Percentiles rank a stretch among this genome's conserved stretches.
phyloP scores from a whole-genome alignment of 2,113 vertebrate genomes.

The Oryzias celebensis region DNA sequence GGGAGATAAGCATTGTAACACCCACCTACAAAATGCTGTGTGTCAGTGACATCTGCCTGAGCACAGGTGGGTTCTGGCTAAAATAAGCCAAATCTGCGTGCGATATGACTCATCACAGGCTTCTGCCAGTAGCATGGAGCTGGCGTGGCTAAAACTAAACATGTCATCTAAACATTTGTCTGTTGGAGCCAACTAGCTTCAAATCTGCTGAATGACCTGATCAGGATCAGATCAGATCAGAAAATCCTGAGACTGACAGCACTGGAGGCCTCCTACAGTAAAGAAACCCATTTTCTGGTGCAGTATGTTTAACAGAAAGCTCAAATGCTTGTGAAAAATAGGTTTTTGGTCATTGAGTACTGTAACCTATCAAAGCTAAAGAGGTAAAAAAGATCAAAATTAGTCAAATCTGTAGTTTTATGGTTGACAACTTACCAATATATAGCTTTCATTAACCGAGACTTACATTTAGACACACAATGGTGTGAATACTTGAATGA shows the following conservation, averaged over 20 bases:
- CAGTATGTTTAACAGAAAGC: no score
- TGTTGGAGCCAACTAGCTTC: constrained; percentile 34
- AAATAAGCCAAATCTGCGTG: constrained; percentile 27
- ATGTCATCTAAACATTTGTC: constrained; percentile 45
- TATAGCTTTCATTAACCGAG: no score
- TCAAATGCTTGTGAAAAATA: no score
- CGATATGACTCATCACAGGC: constrained; percentile 49
- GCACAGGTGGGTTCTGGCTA: constrained; percentile 30
- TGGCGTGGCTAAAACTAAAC: constrained; percentile 41
- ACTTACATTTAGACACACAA: no score
- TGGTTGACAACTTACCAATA: no score
- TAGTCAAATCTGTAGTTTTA: no score
- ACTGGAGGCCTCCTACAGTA: constrained; percentile 16
- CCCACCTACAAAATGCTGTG: constrained; percentile 1
- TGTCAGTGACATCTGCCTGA: constrained; percentile 21
- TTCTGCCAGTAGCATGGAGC: constrained; percentile 23
- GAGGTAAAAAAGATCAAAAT: no score
- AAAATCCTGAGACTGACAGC: constrained; percentile 52
- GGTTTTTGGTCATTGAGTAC: no score
- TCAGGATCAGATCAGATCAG: constrained; percentile 54
- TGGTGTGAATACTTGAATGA: no score
- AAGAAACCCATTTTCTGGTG: no score
- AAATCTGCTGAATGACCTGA: constrained; percentile 61
- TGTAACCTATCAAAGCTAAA: no score
- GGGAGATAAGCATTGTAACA: constrained; percentile 26